phyloP scores from a whole-genome alignment of 2,113 vertebrate species.

The Kobus ellipsiprymnus region DNA sequence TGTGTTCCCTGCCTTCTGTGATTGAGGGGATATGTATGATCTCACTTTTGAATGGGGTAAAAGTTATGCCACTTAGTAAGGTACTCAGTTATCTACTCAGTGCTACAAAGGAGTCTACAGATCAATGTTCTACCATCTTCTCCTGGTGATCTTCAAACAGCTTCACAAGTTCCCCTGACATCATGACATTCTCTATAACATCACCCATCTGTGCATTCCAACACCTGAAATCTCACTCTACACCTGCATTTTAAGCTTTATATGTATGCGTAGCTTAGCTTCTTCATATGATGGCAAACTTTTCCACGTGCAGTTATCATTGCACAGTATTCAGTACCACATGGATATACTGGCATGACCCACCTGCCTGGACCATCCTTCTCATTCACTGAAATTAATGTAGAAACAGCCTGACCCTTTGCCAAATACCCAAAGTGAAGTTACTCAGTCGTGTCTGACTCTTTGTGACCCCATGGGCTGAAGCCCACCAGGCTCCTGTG shows the following conservation, averaged over 20 bases:
- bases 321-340: fast-evolving
- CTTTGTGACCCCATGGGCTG: neutral
- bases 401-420: neutral
- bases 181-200: too few species aligned
- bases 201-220: fast-evolving
- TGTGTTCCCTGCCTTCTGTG: neutral
- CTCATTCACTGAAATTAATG: neutral
- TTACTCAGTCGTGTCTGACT: neutral
- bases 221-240: neutral
- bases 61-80: neutral
- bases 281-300: fast-evolving
- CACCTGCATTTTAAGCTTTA: neutral
- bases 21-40: fast-evolving
- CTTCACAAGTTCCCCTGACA: neutral
- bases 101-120: neutral
- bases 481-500: neutral
- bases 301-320: fast-evolving
- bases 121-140: neutral
- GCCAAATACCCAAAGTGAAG: neutral
- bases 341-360: neutral
- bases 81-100: neutral
- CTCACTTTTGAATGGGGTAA: neutral
- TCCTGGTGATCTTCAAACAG: neutral
- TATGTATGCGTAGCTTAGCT: neutral
- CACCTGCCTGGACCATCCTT: neutral